A percentile compares a stretch with the other conserved stretches of the same genome.
Conservation (phyloP, 92 coral and sea anemone genomes). For the Actinernus sp. region DNA sequence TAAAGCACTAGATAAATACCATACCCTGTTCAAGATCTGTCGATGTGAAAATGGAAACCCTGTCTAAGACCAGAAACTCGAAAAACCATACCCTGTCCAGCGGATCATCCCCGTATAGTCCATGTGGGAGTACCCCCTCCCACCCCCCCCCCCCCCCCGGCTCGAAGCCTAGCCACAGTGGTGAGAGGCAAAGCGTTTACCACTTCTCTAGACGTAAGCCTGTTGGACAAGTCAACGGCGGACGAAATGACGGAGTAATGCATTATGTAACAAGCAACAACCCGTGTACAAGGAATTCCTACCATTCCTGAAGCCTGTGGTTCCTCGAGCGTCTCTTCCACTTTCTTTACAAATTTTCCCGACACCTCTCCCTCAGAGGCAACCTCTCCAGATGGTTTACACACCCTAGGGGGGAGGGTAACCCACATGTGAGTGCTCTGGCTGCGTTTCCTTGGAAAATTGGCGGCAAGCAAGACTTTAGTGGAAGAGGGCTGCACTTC, state of each 20-base stretch:
- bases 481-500: background rate
- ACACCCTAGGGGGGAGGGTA: conserved; percentile 1
- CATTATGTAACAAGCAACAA: background rate
- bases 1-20: too few relatives aligned
- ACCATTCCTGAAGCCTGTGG: background rate
- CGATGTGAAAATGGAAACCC: too few relatives aligned
- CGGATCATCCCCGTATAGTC: too few relatives aligned
- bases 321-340: conserved; percentile 4
- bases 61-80: too few relatives aligned
- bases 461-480: too few relatives aligned
- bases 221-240: background rate
- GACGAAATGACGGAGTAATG: background rate
- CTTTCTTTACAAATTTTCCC: conserved; percentile 27
- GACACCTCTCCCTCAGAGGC: conserved; percentile 19
- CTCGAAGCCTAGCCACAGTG: too few relatives aligned
- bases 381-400: conserved; percentile 13
- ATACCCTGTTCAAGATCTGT: too few relatives aligned
- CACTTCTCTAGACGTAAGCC: background rate
- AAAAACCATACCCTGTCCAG: too few relatives aligned
- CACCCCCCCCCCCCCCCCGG: too few relatives aligned
- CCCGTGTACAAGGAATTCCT: background rate
- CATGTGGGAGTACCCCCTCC: too few relatives aligned
- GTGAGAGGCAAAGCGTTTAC: too few relatives aligned
- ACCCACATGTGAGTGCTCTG: conserved; percentile 1
- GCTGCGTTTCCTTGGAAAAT: background rate